phyloP scores from a whole-genome alignment of 2,888 invertebrate species.

The Scaptomyza caliginosa region DNA sequence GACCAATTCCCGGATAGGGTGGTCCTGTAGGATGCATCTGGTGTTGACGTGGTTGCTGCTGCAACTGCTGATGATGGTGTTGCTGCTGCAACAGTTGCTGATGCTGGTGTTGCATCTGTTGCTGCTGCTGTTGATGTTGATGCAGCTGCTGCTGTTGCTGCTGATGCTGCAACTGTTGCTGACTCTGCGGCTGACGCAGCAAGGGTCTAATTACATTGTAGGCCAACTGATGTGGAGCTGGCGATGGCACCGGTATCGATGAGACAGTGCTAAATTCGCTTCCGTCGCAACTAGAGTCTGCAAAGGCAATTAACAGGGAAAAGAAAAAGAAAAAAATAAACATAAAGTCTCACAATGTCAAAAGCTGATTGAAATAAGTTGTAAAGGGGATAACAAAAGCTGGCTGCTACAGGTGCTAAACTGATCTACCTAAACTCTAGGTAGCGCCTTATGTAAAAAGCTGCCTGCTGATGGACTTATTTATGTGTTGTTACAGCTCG shows the following conservation, averaged over 20 bases:
- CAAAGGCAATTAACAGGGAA: neutral
- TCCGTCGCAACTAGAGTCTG: conserved; percentile 81
- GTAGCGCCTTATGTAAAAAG: too few relatives aligned
- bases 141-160: conserved; percentile 23
- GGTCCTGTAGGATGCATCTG: neutral
- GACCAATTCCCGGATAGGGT: conserved; percentile 26
- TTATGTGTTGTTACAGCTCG: too few relatives aligned
- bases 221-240: conserved; percentile 71
- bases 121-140: conserved; percentile 39
- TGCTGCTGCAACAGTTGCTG: conserved; percentile 30
- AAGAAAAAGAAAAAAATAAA: neutral
- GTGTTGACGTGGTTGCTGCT: neutral
- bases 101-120: conserved; percentile 51
- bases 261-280: conserved; percentile 77
- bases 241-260: conserved; percentile 45
- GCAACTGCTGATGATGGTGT: neutral
- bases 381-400: too few relatives aligned
- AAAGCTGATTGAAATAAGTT: too few relatives aligned
- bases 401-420: too few relatives aligned
- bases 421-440: too few relatives aligned
- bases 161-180: conserved; percentile 30
- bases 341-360: too few relatives aligned
- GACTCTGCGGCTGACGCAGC: conserved; percentile 70
- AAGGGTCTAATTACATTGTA: conserved; percentile 74
- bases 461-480: too few relatives aligned